These are phyloP conservation scores for Podarcis siculus DNA, from an alignment of 2,797 vertebrate species.

Conservation along the genomic window DNA sequence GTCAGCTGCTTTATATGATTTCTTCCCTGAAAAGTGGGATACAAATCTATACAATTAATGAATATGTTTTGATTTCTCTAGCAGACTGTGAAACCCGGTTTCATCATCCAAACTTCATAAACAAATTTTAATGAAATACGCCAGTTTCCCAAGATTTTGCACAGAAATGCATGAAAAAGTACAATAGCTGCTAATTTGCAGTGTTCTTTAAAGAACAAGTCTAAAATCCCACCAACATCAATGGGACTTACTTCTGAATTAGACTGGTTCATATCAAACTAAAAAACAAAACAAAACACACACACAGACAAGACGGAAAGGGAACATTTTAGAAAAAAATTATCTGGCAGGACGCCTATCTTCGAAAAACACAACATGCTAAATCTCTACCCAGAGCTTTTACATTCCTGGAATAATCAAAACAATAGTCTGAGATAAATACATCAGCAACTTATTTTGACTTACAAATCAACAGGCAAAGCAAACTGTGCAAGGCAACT, in stretches of 20 bases:
- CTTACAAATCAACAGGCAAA: neutral
- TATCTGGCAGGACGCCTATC: neutral
- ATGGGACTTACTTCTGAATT: neutral
- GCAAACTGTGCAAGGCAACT: neutral
- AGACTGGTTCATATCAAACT: neutral
- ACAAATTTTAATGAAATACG: neutral
- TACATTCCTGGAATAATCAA: neutral
- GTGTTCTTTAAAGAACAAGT: neutral
- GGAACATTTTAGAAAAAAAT: neutral
- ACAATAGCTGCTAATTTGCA: neutral
- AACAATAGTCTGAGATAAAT: neutral
- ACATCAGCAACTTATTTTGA: neutral
- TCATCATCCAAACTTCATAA: neutral
- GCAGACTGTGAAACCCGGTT: no score
- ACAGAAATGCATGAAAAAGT: neutral
- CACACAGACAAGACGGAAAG: neutral
- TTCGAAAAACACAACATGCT: neutral
- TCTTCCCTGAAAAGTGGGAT: neutral
- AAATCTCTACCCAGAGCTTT: neutral
- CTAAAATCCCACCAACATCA: neutral
- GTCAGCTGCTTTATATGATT: neutral
- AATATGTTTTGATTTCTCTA: no score
- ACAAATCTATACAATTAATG: neutral
- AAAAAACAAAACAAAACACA: neutral
- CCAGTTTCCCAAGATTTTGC: neutral